phyloP scores from a whole-genome alignment of 23 tunicate species.

The Ascidia mentula region DNA sequence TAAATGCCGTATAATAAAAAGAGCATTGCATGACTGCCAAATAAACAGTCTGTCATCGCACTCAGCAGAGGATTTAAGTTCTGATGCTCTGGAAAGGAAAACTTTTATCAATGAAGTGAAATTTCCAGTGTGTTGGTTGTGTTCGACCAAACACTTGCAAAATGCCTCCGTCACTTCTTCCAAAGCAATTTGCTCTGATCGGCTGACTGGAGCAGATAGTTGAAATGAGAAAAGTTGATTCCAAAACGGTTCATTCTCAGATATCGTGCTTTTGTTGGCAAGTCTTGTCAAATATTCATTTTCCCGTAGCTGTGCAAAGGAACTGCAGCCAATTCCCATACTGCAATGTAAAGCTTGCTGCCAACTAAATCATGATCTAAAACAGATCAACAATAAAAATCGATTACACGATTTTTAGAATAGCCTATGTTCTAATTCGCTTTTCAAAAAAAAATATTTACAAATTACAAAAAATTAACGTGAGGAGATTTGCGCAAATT shows the following conservation, averaged over 20 bases:
- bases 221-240: constrained; percentile 82
- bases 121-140: constrained; percentile 78
- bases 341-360: background rate
- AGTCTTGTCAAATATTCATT: constrained; percentile 61
- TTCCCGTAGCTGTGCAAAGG: constrained; percentile 38
- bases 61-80: constrained; percentile 80
- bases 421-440: no score
- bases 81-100: constrained; percentile 65
- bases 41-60: constrained; percentile 84
- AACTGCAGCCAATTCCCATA: constrained; percentile 80
- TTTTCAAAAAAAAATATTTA: no score
- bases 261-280: constrained; percentile 50
- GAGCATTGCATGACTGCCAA: constrained; percentile 86
- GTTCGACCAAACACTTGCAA: constrained; percentile 76
- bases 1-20: constrained; percentile 73
- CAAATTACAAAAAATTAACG: no score
- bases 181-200: constrained; percentile 17
- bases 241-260: constrained; percentile 98
- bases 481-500: no score
- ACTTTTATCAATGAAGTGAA: constrained; percentile 71
- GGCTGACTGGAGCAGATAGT: constrained; percentile 2
- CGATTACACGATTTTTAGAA: no score
- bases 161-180: constrained; percentile 67
- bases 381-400: background rate
- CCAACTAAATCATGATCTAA: background rate